Conservation (phyloP, 1,140 invertebrate genomes). For the Drosophila melanogaster region DNA sequence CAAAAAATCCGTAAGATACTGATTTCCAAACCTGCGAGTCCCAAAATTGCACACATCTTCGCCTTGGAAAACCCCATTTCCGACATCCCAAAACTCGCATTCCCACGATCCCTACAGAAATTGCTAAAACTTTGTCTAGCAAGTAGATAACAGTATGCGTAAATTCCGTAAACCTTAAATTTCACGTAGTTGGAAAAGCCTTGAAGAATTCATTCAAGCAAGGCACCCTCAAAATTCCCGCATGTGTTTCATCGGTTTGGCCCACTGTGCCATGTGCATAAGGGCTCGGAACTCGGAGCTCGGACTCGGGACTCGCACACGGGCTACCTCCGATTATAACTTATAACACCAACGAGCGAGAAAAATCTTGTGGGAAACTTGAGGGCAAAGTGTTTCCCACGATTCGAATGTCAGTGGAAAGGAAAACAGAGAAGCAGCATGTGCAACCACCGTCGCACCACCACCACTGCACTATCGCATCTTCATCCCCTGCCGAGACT, state of each 20-base stretch:
- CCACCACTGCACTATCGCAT: constrained; percentile 55
- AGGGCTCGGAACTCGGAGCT: constrained; percentile 53
- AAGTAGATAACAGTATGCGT: constrained; percentile 45
- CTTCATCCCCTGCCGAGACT: constrained; percentile 72
- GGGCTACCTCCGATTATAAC: constrained; percentile 77
- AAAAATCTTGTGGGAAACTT: constrained; percentile 84
- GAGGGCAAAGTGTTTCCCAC: constrained; percentile 84
- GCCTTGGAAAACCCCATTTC: constrained; percentile 13
- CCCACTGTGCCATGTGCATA: constrained; percentile 79
- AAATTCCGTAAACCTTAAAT: constrained; percentile 31
- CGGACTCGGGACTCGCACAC: constrained; percentile 41
- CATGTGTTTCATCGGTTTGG: constrained; percentile 49
- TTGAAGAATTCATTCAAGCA: constrained; percentile 36
- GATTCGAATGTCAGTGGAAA: constrained; percentile 82
- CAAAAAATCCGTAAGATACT: constrained; percentile 16
- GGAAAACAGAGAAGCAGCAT: constrained; percentile 75
- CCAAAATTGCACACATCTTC: constrained; percentile 8
- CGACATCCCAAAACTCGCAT: constrained; percentile 1
- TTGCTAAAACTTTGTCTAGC: constrained; percentile 39
- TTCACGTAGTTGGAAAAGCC: constrained; percentile 54
- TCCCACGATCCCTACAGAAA: constrained; percentile 8
- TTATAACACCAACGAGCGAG: constrained; percentile 84
- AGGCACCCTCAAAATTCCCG: constrained; percentile 24
- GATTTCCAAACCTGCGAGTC: constrained; percentile 7
- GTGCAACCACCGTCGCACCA: constrained; percentile 65